Base-by-base conservation (phyloP, 2,113 vertebrate genomes). In the Nyctibius bracteatus region DNA sequence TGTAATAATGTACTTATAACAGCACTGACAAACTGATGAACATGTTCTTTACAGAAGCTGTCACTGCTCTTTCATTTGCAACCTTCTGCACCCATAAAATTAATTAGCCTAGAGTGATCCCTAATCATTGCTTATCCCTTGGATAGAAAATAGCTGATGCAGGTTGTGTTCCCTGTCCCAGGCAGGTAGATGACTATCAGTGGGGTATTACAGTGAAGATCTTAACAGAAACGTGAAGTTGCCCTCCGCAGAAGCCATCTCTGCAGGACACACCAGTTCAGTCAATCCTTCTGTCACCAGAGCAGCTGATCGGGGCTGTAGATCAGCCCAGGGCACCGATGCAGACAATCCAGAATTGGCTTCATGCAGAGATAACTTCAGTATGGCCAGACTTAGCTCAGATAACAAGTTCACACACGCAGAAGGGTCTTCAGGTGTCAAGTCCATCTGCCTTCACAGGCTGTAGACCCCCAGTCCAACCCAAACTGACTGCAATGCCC, bases 131-230 rank as follows among this genome's bases (percentile, higher is more conserved):
- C 4, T 72, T 14, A 43, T 5, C 71, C 58, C 47, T 58, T 10
- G n/a, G 30, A 14, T 0, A 54, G 23, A 14, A 55, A 39, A 49
- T 0, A 52, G 39, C 30, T 14, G 51, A 23, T 3, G 9, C 12
- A 44, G 74, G 30, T 20, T 21, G 20, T 8, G 39, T 9, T 59
- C 80, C 68, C 68, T 11, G 24, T 27, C 41, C 52, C 58, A 44
- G 1, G 0, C 19, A 24, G 61, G 62, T 52, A 75, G 41, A 35
- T 9, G 52, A 89, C 41, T 55, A 23, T 39, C 63, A 18, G n/a
- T 0, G 13, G 51, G 68, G 21, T 61, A n/a, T 15, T 24, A 30
- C 57, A 74, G 58, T 10, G n/a, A 70, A 52, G 62, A 74, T 13
- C 80, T 81, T 22, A 54, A 59, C 46, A 67, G n/a, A 61, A 92